Conservation (phyloP, 2,888 invertebrate species). For the Torymus auratus region DNA sequence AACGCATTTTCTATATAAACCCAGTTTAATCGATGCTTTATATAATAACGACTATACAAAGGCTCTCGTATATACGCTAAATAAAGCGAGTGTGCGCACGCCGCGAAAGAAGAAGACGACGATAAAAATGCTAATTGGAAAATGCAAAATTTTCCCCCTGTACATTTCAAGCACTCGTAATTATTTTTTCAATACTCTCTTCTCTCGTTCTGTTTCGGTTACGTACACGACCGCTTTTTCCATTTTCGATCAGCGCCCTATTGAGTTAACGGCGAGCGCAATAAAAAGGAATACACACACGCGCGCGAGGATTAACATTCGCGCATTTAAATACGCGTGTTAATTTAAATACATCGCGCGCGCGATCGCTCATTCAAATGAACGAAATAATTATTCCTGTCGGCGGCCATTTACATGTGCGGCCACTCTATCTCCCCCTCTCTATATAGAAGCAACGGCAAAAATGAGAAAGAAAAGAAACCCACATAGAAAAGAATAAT, state of each 20-base stretch:
- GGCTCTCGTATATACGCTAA: conserved; percentile 22
- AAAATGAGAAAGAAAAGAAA: neutral
- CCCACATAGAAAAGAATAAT: neutral
- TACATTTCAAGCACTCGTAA: neutral
- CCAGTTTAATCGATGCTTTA: conserved; percentile 26
- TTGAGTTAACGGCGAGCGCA: too few relatives aligned
- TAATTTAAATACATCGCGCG: conserved; percentile 35
- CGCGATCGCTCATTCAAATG: conserved; percentile 46
- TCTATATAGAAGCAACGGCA: neutral
- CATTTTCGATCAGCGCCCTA: too few relatives aligned
- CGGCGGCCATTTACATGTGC: conserved; percentile 24
- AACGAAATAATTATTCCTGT: conserved; percentile 52
- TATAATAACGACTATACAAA: conserved; percentile 19
- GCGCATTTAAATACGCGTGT: conserved; percentile 41
- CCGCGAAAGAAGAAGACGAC: too few relatives aligned
- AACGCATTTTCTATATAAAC: conserved; percentile 5
- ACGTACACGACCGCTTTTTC: too few relatives aligned
- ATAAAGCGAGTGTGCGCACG: neutral
- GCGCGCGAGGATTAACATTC: conserved; percentile 3
- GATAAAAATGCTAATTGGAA: conserved; percentile 40
- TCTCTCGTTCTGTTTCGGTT: too few relatives aligned
- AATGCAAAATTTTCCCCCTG: conserved; percentile 12
- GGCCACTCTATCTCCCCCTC: neutral
- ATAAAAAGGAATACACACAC: neutral
- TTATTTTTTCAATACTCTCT: conserved; percentile 6